Evolutionary conservation across 2,888 invertebrate genomes (phyloP).

Genomic region (Lasioglossum lativentre): DNA sequence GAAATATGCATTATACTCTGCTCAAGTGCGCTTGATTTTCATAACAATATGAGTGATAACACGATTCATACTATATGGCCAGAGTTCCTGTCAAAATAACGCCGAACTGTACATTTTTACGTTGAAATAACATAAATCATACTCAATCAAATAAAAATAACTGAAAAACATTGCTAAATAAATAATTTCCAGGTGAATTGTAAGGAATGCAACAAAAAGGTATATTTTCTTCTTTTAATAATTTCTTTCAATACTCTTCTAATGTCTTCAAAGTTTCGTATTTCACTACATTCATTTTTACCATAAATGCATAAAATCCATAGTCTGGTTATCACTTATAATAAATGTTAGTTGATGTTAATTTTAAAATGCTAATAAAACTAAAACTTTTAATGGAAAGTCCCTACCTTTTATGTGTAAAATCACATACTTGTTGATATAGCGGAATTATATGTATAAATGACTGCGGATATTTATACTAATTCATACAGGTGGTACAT

Average conservation of each 20-base stretch:
- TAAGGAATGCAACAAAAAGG: neutral
- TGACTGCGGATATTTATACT: neutral
- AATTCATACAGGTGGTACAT: neutral
- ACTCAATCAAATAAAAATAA: neutral
- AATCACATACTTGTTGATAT: neutral
- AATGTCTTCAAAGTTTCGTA: no score
- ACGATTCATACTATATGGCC: neutral
- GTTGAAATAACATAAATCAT: neutral
- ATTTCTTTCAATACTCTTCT: no score
- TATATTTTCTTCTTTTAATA: no score
- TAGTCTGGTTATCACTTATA: neutral
- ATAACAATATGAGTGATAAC: neutral
- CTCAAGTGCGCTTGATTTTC: neutral
- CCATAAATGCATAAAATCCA: no score
- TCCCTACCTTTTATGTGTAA: neutral
- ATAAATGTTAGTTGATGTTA: neutral
- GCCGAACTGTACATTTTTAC: neutral
- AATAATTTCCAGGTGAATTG: neutral
- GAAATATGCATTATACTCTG: neutral
- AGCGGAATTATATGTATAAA: no score
- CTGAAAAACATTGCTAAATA: neutral
- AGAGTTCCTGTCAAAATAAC: neutral
- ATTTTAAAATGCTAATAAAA: neutral
- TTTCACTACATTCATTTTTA: neutral
- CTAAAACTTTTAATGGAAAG: neutral